Evolutionary conservation across 1,140 invertebrate genomes (phyloP).

Genomic region (Drosophila carrolli): DNA sequence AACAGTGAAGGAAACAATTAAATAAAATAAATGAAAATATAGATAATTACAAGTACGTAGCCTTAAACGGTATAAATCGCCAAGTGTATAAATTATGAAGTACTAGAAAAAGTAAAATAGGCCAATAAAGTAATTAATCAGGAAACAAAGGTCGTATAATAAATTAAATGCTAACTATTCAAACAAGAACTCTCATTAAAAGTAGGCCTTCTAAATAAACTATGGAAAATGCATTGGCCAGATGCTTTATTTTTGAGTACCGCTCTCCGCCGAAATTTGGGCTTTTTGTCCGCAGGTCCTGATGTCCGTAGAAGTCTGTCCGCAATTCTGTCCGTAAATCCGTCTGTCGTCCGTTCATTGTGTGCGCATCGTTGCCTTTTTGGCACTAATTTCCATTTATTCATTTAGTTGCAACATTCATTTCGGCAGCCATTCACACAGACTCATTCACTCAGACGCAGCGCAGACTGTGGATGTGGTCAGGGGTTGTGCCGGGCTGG

Average conservation of each 20-base stretch:
- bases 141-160: background rate
- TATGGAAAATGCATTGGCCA: background rate
- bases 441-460: conserved; percentile 21
- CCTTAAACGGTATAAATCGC: no score
- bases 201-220: background rate
- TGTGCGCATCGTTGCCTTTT: conserved; percentile 58
- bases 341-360: conserved; percentile 35
- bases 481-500: background rate
- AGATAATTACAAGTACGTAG: no score
- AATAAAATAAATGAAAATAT: background rate
- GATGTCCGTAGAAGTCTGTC: background rate
- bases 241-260: conserved; percentile 14
- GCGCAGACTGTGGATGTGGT: conserved; percentile 29
- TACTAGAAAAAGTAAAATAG: background rate
- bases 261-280: conserved; percentile 2
- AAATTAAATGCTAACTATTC: background rate
- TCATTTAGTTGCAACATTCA: conserved; percentile 78
- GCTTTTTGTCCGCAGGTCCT: conserved; percentile 10
- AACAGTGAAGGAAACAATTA: no score
- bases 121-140: background rate
- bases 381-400: conserved; percentile 75
- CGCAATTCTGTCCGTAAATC: background rate
- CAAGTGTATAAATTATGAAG: background rate
- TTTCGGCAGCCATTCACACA: conserved; percentile 60
- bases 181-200: background rate